phyloP scores from a whole-genome alignment of 2,797 vertebrate genomes.

The Rhinella marina region DNA sequence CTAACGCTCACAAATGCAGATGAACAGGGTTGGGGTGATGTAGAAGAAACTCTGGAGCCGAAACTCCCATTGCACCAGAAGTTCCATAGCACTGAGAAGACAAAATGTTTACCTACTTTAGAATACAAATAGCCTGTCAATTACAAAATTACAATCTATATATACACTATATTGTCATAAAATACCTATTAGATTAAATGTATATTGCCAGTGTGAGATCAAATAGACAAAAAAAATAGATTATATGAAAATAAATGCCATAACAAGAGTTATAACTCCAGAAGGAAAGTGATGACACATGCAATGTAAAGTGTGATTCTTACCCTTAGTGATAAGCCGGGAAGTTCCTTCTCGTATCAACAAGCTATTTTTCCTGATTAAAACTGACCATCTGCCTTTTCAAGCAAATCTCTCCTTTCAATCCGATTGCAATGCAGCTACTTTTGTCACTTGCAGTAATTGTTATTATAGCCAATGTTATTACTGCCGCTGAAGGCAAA shows the following conservation, averaged over 20 bases:
- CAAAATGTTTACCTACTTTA: too few relatives aligned
- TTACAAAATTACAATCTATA: too few relatives aligned
- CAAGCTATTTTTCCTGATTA: background rate
- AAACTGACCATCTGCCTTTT: constrained; percentile 6
- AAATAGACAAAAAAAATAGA: too few relatives aligned
- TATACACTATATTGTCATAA: too few relatives aligned
- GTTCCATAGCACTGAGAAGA: too few relatives aligned
- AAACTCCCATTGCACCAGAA: too few relatives aligned
- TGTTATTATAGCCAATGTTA: constrained; percentile 3
- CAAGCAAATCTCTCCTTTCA: background rate
- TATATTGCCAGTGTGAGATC: too few relatives aligned
- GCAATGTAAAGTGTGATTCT: background rate
- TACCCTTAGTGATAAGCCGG: background rate
- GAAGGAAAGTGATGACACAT: background rate
- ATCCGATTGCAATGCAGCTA: background rate
- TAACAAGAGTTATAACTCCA: background rate
- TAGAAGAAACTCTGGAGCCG: too few relatives aligned
- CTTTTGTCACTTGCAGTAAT: constrained; percentile 10
- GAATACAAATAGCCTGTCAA: too few relatives aligned
- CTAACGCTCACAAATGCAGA: too few relatives aligned
- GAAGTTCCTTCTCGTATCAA: background rate
- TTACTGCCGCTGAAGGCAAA: background rate
- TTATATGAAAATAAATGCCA: background rate
- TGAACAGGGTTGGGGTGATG: too few relatives aligned
- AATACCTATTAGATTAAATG: too few relatives aligned